Conservation (phyloP, 2,113 vertebrate species). For the Nothoprocta pentlandii region DNA sequence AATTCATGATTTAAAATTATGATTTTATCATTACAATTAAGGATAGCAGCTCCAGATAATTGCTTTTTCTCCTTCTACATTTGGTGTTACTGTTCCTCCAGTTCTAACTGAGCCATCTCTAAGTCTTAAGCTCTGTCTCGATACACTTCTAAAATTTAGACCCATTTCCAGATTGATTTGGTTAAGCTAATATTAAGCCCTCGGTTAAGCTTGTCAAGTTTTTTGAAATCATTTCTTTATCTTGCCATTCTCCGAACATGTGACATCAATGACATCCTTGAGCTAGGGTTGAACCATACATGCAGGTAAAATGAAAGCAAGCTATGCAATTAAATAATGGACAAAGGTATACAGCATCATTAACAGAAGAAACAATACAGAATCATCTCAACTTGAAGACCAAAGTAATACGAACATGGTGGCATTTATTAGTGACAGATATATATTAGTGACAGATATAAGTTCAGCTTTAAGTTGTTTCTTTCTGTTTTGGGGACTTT, state of each 20-base stretch:
- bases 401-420: neutral
- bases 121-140: conserved; percentile 5
- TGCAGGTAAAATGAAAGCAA: neutral
- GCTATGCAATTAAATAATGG: neutral
- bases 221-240: neutral
- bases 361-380: neutral
- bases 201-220: neutral
- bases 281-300: neutral
- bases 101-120: neutral
- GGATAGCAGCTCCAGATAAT: neutral
- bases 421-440: neutral
- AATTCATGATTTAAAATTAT: neutral
- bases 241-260: neutral
- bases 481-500: neutral
- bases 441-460: neutral
- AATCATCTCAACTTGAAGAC: neutral
- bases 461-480: neutral
- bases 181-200: neutral
- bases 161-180: neutral
- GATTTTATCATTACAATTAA: neutral
- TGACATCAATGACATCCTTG: neutral
- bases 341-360: neutral
- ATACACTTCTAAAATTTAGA: neutral
- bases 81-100: neutral
- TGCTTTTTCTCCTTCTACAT: neutral